These are phyloP conservation scores for Eulemur mongoz DNA, from an alignment of 2,797 vertebrate species.

Conservation along the genomic window DNA sequence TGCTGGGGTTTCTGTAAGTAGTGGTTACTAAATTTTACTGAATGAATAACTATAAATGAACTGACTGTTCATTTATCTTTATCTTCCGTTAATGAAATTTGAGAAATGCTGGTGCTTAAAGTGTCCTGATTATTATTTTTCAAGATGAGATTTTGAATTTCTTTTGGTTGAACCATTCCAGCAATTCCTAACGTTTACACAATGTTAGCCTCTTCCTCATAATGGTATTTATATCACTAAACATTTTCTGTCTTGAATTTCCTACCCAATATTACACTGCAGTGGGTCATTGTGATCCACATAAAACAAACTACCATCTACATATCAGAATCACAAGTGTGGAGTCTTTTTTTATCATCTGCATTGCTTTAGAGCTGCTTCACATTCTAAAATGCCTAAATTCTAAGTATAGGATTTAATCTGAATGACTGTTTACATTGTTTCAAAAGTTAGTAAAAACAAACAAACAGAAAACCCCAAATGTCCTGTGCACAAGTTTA, in stretches of 20 bases:
- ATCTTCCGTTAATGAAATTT: background rate
- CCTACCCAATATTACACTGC: background rate
- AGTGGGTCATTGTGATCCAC: background rate
- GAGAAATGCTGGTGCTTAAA: background rate
- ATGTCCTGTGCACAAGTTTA: background rate
- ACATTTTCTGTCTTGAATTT: background rate
- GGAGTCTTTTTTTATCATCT: background rate
- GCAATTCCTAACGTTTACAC: background rate
- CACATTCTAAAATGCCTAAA: background rate
- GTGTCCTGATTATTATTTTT: background rate
- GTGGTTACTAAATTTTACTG: background rate
- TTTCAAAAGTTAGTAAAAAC: background rate
- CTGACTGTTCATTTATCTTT: background rate
- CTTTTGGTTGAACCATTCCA: background rate
- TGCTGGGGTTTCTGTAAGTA: background rate
- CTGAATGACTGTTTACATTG: background rate
- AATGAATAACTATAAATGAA: background rate
- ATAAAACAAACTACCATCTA: background rate
- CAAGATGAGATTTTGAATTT: background rate
- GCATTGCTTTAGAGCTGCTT: background rate
- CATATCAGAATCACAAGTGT: no score
- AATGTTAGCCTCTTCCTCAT: background rate
- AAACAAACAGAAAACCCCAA: background rate
- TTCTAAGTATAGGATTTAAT: background rate
- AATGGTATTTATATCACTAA: background rate